Evolutionary conservation across 2,888 invertebrate genomes (phyloP).

Genomic region (Melangyna quadrimaculata): DNA sequence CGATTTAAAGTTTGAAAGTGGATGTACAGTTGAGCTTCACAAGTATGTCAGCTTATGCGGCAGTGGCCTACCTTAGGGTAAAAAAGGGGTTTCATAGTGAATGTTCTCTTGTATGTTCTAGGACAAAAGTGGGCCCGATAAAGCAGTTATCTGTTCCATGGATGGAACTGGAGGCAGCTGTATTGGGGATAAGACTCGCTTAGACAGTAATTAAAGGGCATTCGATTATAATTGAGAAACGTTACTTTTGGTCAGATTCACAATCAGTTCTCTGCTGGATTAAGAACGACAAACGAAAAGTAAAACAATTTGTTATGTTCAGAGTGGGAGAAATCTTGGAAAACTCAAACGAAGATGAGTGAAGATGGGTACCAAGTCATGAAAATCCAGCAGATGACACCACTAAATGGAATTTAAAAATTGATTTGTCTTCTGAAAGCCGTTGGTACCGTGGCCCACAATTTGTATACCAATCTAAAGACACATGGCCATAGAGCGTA

Average conservation of each 20-base stretch:
- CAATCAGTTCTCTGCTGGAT: constrained; percentile 27
- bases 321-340: constrained; percentile 9
- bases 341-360: not conserved
- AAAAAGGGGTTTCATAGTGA: not conserved
- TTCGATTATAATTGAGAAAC: not conserved
- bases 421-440: not conserved
- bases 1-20: constrained; percentile 6
- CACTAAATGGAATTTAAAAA: constrained; percentile 16
- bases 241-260: not conserved
- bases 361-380: constrained; percentile 12
- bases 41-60: constrained; percentile 19
- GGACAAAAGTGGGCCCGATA: not conserved
- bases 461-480: constrained; percentile 1
- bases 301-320: constrained; percentile 6
- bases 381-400: constrained; percentile 32
- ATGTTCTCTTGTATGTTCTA: not conserved
- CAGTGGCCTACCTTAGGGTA: not conserved
- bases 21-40: constrained; percentile 44
- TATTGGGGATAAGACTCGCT: not conserved
- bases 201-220: not conserved
- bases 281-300: not conserved
- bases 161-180: not conserved
- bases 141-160: not conserved
- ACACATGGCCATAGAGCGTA: not conserved
- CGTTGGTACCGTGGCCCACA: constrained; percentile 6